Conservation (phyloP, 2,113 vertebrate species). For the Crotalus horridus region DNA sequence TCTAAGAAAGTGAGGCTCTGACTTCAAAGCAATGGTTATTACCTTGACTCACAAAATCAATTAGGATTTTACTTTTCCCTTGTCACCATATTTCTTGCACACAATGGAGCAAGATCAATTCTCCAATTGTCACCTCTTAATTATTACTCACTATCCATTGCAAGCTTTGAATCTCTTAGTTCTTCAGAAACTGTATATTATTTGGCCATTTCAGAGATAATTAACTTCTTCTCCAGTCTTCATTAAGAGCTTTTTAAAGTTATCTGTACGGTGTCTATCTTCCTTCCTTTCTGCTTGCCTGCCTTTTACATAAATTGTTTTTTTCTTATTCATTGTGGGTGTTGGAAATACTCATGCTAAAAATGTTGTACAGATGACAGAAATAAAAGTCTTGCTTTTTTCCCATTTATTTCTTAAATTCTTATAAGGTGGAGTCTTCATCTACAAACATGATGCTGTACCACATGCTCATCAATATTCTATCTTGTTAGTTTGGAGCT, state of each 20-base stretch:
- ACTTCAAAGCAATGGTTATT: conserved; percentile 44
- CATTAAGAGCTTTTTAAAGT: neutral
- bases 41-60: conserved; percentile 50
- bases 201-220: conserved; percentile 29
- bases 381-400: neutral
- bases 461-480: neutral
- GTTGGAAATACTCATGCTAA: neutral
- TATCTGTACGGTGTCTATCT: neutral
- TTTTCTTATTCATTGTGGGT: neutral
- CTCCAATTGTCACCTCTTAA: neutral
- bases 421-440: neutral
- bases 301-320: neutral
- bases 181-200: conserved; percentile 15
- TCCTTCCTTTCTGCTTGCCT: neutral
- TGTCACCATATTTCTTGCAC: conserved; percentile 29
- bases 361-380: neutral
- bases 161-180: neutral
- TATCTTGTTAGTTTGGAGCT: neutral
- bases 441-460: neutral
- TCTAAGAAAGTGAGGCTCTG: conserved; percentile 20
- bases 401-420: neutral
- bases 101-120: neutral
- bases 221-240: conserved; percentile 3
- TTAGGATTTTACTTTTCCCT: conserved; percentile 47
- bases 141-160: conserved; percentile 17